Evolutionary conservation across 2,888 invertebrate genomes (phyloP).

Genomic region (Drosophila cyrtoloma): DNA sequence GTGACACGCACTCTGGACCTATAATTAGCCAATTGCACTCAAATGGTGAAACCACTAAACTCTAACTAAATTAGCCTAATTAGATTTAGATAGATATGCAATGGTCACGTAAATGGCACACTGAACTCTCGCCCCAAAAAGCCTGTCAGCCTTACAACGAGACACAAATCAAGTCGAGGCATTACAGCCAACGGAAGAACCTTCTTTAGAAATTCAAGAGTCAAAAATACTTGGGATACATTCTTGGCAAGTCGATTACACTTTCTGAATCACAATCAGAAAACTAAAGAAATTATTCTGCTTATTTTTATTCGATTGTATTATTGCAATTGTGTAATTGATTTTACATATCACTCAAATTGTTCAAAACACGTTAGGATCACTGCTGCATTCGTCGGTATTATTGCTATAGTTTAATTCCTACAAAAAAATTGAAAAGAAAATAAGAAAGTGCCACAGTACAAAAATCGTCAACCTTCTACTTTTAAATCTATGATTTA

Average conservation of each 20-base stretch:
- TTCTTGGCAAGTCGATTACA: neutral
- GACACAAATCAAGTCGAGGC: neutral
- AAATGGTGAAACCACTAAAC: neutral
- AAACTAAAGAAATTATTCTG: neutral
- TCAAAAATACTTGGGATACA: neutral
- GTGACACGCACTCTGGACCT: neutral
- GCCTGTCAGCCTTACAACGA: neutral
- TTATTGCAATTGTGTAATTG: neutral
- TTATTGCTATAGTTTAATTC: neutral
- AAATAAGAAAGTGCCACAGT: neutral
- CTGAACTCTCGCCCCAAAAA: neutral
- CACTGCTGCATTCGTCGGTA: too few relatives aligned
- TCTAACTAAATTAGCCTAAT: conserved; percentile 1
- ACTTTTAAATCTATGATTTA: neutral
- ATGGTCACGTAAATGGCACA: neutral
- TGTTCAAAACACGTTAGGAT: too few relatives aligned
- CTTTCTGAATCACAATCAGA: neutral
- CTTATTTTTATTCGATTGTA: neutral
- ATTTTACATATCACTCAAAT: neutral
- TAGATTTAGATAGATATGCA: neutral
- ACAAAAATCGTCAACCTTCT: neutral
- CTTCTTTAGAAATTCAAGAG: neutral
- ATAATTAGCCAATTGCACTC: neutral
- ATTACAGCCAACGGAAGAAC: neutral
- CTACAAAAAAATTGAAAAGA: neutral